phyloP scores from a whole-genome alignment of 2,113 vertebrate genomes.

The Notothenia rossii region DNA sequence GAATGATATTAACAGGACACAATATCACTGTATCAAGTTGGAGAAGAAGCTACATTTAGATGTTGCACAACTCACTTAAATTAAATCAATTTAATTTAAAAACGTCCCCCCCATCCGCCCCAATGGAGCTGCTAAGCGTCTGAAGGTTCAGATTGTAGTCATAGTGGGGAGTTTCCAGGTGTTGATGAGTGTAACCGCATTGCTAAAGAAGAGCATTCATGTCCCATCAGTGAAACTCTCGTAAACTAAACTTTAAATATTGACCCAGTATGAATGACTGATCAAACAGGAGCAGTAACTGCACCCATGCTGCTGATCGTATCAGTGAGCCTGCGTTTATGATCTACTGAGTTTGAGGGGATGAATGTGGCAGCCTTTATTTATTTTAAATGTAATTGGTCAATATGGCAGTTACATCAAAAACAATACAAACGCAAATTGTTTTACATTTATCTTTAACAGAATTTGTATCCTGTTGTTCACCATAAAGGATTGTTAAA shows the following conservation, averaged over 20 bases:
- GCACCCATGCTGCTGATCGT: too few species aligned
- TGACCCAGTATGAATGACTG: neutral
- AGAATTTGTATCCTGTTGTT: neutral
- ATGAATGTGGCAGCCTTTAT: neutral
- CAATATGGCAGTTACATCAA: neutral
- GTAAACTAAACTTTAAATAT: neutral
- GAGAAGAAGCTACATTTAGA: neutral
- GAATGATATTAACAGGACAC: neutral
- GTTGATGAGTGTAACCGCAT: neutral
- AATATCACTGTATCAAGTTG: too few species aligned
- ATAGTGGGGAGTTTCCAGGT: constrained; percentile 1
- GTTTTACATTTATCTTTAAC: neutral
- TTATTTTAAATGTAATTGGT: neutral
- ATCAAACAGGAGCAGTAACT: neutral
- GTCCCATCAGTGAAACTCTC: neutral
- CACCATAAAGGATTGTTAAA: neutral
- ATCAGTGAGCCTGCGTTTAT: neutral
- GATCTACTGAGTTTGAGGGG: neutral
- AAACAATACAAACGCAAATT: neutral
- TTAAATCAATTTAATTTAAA: too few species aligned
- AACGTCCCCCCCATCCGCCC: neutral
- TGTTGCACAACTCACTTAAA: neutral
- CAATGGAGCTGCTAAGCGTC: neutral
- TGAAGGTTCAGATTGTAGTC: neutral
- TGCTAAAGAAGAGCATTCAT: neutral